Conservation (phyloP, 2,888 invertebrate genomes). For the Noctua janthe region DNA sequence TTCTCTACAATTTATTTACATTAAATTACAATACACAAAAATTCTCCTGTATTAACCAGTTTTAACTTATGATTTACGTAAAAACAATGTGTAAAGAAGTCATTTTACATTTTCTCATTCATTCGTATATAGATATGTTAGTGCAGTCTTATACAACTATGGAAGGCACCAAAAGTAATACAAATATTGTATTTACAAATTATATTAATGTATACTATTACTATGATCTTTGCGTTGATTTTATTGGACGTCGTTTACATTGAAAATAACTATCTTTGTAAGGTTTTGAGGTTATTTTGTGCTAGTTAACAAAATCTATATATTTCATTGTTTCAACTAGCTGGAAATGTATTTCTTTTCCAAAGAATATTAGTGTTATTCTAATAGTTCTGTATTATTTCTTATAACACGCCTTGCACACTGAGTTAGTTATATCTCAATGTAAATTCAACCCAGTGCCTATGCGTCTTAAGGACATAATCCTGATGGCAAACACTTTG, state of each 20-base stretch:
- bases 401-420: not conserved
- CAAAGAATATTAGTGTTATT: not conserved
- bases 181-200: constrained; percentile 68
- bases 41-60: constrained; percentile 17
- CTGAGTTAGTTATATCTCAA: constrained; percentile 29
- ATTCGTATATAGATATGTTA: constrained; percentile 58
- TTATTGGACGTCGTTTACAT: constrained; percentile 6
- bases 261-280: constrained; percentile 26
- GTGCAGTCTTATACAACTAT: constrained; percentile 77
- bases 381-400: not conserved
- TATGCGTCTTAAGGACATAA: constrained; percentile 16
- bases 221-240: constrained; percentile 48
- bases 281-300: constrained; percentile 7
- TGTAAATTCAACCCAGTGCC: constrained; percentile 11
- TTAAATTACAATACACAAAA: not conserved
- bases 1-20: constrained; percentile 34
- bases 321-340: not conserved
- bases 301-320: not conserved
- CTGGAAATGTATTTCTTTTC: not conserved
- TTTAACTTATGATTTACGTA: constrained; percentile 22
- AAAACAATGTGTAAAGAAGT: not conserved
- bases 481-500: constrained; percentile 69
- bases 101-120: constrained; percentile 14
- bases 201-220: constrained; percentile 51
- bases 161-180: constrained; percentile 79